Evolutionary conservation across 53 echinoderm and acorn worm species (phyloP).

Genomic region (Antedon mediterranea): DNA sequence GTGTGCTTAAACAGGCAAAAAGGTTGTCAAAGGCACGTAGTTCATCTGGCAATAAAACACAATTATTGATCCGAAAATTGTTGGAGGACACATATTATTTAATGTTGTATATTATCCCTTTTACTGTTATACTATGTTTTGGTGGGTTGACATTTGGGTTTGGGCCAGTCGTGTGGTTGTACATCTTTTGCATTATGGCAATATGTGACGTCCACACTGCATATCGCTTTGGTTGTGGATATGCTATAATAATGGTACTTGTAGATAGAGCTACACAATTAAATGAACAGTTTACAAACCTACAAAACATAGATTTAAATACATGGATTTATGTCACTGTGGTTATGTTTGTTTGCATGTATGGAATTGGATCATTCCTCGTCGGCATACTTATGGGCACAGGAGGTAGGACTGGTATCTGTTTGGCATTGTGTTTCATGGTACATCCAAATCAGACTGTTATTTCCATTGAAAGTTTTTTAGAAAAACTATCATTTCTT

Average conservation of each 20-base stretch:
- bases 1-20: not conserved
- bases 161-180: not conserved
- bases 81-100: not conserved
- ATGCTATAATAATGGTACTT: not conserved
- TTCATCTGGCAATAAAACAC: not conserved
- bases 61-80: not conserved
- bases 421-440: not conserved
- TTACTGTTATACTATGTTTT: not conserved
- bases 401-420: not conserved
- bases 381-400: not conserved
- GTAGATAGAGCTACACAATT: not conserved
- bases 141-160: not conserved
- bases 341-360: not conserved
- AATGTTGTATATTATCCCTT: not conserved
- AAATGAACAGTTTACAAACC: not conserved
- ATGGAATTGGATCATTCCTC: not conserved
- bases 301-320: not conserved
- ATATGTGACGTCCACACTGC: not conserved
- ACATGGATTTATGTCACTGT: not conserved
- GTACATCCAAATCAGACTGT: not conserved
- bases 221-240: not conserved
- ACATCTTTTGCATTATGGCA: not conserved
- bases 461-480: not conserved
- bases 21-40: not conserved
- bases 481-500: not conserved